These are phyloP conservation scores for Vanessa tameamea DNA, from an alignment of 1,140 invertebrate species.

Conservation along the genomic window DNA sequence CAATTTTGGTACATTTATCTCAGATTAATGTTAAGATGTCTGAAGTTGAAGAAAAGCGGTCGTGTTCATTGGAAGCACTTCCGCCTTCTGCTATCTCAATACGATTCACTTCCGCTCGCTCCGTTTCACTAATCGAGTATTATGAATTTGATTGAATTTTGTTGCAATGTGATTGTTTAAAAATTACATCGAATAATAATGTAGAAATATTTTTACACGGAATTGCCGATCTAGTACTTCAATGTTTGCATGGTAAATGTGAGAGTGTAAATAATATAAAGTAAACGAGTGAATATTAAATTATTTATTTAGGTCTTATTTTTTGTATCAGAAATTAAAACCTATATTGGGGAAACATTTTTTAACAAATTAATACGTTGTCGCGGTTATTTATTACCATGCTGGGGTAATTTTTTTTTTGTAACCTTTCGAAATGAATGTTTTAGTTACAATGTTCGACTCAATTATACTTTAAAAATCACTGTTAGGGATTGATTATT, in stretches of 20 bases:
- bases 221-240: not conserved
- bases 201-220: constrained; percentile 8
- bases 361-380: not conserved
- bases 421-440: too few species aligned
- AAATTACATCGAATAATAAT: not conserved
- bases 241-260: constrained; percentile 4
- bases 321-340: not conserved
- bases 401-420: too few species aligned
- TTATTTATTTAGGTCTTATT: constrained; percentile 5
- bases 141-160: not conserved
- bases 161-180: not conserved
- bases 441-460: too few species aligned
- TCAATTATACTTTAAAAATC: too few species aligned
- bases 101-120: too few species aligned
- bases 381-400: not conserved
- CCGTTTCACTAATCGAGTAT: too few species aligned
- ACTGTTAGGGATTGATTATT: too few species aligned
- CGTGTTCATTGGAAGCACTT: too few species aligned
- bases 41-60: too few species aligned
- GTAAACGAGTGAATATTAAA: not conserved
- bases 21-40: too few species aligned
- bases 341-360: constrained; percentile 9
- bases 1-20: too few species aligned
- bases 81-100: too few species aligned
- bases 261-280: constrained; percentile 5